Conservation (phyloP, 2,888 invertebrate genomes). For the Glyphotaelius pellucidus region DNA sequence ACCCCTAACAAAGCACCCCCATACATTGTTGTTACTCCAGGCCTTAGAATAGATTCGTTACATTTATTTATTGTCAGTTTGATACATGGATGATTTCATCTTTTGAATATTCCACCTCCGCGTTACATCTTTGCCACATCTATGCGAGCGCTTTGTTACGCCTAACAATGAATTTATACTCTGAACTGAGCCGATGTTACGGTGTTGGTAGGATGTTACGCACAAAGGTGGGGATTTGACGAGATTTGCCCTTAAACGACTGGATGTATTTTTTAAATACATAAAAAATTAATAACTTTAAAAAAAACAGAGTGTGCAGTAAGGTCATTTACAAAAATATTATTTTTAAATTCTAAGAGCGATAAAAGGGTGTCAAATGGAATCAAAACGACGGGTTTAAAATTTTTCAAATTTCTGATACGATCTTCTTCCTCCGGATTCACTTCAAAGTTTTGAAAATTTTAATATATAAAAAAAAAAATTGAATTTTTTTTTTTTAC, state of each 20-base stretch:
- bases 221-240: neutral
- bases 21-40: neutral
- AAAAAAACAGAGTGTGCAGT: too few relatives aligned
- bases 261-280: too few relatives aligned
- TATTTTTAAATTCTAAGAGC: too few relatives aligned
- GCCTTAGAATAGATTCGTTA: neutral
- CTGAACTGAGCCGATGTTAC: neutral
- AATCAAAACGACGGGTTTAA: too few relatives aligned
- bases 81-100: neutral
- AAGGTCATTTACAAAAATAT: too few relatives aligned
- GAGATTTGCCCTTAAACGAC: neutral
- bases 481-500: too few relatives aligned
- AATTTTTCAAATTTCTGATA: too few relatives aligned
- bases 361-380: too few relatives aligned
- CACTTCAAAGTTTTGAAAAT: too few relatives aligned
- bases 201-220: neutral
- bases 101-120: neutral
- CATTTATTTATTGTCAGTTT: conserved; percentile 2
- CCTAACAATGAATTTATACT: neutral
- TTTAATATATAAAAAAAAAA: too few relatives aligned
- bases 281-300: too few relatives aligned
- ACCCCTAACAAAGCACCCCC: neutral
- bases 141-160: neutral
- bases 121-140: neutral
- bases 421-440: too few relatives aligned